phyloP scores from a whole-genome alignment of 23 tunicate genomes.

The Aplidium turbinatum region DNA sequence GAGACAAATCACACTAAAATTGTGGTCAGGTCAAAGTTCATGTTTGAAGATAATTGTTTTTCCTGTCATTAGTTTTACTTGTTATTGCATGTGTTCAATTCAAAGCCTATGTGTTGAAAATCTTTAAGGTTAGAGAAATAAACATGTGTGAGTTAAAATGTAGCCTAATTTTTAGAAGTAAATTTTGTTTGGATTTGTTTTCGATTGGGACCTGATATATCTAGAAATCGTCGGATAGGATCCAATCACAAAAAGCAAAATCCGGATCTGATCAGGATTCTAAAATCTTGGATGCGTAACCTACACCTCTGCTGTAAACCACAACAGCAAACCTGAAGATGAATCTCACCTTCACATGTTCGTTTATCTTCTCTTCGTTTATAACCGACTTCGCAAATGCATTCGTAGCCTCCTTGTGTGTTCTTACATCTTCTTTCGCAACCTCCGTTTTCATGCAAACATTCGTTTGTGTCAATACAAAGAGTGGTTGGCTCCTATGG shows the following conservation, averaged over 20 bases:
- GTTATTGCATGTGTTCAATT: too few relatives aligned
- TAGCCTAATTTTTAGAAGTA: not conserved
- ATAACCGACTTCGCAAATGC: slow-evolving; percentile 73
- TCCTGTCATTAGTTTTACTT: too few relatives aligned
- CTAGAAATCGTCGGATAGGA: not conserved
- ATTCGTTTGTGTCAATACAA: slow-evolving; percentile 68
- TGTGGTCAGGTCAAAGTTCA: too few relatives aligned
- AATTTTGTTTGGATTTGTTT: too few relatives aligned
- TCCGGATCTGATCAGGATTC: not conserved
- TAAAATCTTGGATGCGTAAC: not conserved
- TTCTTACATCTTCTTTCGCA: slow-evolving; percentile 81
- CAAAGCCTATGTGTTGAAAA: slow-evolving; percentile 65
- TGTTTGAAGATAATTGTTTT: too few relatives aligned
- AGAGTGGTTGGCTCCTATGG: slow-evolving; percentile 24
- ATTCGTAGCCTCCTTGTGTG: slow-evolving; percentile 57
- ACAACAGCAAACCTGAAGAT: not conserved
- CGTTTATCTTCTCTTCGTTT: slow-evolving; percentile 25
- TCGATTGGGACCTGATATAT: too few relatives aligned
- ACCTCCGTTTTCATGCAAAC: slow-evolving; percentile 58
- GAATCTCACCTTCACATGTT: slow-evolving; percentile 51
- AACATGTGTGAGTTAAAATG: not conserved
- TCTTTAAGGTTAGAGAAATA: slow-evolving; percentile 45
- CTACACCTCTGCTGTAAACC: not conserved
- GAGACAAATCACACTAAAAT: too few relatives aligned
- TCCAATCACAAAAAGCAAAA: not conserved